These are phyloP conservation scores for Ophthalmolycus amberensis DNA, from an alignment of 2,113 vertebrate species.

Conservation along the genomic window DNA sequence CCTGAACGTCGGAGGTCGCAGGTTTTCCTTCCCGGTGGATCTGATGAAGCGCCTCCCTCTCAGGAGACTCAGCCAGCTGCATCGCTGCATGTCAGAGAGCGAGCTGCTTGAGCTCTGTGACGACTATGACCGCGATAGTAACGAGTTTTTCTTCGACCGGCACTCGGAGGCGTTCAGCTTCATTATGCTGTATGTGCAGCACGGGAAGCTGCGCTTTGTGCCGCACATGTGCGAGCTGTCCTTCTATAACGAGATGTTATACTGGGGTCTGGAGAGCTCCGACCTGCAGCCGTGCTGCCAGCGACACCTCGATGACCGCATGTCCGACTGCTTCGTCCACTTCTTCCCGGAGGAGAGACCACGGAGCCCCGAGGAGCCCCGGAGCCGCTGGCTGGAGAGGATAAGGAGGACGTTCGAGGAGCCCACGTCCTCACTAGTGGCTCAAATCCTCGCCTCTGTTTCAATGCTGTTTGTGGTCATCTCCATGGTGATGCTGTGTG, in stretches of 20 bases:
- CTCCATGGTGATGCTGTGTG: constrained; percentile 97
- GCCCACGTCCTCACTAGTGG: constrained; percentile 92
- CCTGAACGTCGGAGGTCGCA: constrained; percentile 94
- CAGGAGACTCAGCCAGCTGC: constrained; percentile 91
- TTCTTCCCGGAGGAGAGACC: constrained; percentile 85
- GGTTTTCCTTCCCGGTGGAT: constrained; percentile 90
- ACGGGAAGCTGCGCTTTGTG: constrained; percentile 93
- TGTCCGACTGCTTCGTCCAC: constrained; percentile 91
- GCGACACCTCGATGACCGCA: constrained; percentile 92
- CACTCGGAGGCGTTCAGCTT: constrained; percentile 96
- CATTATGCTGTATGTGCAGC: constrained; percentile 93
- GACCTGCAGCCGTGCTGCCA: constrained; percentile 96
- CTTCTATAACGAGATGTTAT: constrained; percentile 97
- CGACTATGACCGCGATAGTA: constrained; percentile 94
- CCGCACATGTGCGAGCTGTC: constrained; percentile 98
- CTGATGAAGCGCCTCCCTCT: constrained; percentile 93
- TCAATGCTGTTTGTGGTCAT: constrained; percentile 94
- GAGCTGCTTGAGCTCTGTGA: constrained; percentile 97
- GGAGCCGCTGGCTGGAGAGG: constrained; percentile 87
- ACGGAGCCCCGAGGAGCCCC: constrained; percentile 3
- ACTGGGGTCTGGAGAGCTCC: constrained; percentile 94
- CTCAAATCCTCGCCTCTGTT: constrained; percentile 92
- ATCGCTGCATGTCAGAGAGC: constrained; percentile 91
- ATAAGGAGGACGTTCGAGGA: constrained; percentile 95
- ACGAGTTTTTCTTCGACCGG: constrained; percentile 97